Evolutionary conservation across 92 coral and sea anemone species (phyloP).

Genomic region (Palythoa caribaeorum): DNA sequence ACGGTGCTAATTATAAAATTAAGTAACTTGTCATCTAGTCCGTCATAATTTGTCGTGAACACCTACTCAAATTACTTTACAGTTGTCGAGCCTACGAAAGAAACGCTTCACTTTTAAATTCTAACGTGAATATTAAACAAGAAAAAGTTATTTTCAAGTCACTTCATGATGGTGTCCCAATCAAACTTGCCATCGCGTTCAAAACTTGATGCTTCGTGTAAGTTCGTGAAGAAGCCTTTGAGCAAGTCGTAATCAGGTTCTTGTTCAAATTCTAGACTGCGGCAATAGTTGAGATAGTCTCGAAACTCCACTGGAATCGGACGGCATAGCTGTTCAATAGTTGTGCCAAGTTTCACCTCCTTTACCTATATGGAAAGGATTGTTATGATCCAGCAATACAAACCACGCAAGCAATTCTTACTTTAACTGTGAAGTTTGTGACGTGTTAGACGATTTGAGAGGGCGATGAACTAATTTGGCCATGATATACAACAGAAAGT

Average conservation of each 20-base stretch:
- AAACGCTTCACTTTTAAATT: neutral
- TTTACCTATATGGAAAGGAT: slow-evolving; percentile 35
- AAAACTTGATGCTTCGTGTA: slow-evolving; percentile 50
- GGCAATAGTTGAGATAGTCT: slow-evolving; percentile 73
- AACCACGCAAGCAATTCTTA: too few relatives aligned
- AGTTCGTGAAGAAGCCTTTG: slow-evolving; percentile 64
- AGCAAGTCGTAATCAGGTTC: slow-evolving; percentile 73
- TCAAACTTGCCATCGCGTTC: slow-evolving; percentile 73
- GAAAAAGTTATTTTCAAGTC: neutral
- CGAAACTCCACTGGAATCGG: slow-evolving; percentile 68
- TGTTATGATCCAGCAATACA: neutral
- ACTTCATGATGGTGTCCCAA: slow-evolving; percentile 41
- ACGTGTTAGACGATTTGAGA: too few relatives aligned
- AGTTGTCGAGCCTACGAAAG: too few relatives aligned
- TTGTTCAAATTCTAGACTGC: slow-evolving; percentile 71
- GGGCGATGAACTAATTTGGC: too few relatives aligned
- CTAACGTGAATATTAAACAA: neutral
- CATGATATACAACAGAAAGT: too few relatives aligned
- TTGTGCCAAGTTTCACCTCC: slow-evolving; percentile 63
- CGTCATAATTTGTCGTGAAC: too few relatives aligned
- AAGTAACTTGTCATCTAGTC: too few relatives aligned
- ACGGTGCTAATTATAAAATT: too few relatives aligned
- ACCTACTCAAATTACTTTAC: too few relatives aligned
- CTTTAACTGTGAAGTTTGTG: too few relatives aligned
- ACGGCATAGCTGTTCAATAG: slow-evolving; percentile 69